These are phyloP conservation scores for Tenebrosternarchus preto DNA, from an alignment of 2,113 vertebrate genomes.

Conservation along the genomic window DNA sequence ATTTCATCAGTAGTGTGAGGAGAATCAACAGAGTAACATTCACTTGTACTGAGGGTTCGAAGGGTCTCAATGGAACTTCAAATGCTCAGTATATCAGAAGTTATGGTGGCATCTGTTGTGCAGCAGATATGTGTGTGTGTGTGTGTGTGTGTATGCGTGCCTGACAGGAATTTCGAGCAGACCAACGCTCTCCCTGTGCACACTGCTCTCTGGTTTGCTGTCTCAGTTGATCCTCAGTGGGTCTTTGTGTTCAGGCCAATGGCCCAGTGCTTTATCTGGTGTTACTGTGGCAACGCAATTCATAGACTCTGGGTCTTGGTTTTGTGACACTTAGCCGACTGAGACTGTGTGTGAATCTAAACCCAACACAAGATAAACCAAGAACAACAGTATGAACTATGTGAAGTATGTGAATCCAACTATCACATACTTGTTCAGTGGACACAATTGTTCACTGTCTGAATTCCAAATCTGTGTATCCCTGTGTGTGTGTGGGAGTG, in stretches of 20 bases:
- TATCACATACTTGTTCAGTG: too few species aligned
- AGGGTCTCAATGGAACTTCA: not conserved
- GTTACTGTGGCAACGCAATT: conserved; percentile 6
- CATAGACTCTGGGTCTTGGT: not conserved
- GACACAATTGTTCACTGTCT: too few species aligned
- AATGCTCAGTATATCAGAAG: not conserved
- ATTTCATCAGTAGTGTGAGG: conserved; percentile 21
- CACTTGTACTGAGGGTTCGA: not conserved
- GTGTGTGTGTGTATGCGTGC: not conserved
- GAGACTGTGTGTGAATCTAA: not conserved
- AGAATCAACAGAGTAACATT: conserved; percentile 3
- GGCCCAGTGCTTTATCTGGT: conserved; percentile 24
- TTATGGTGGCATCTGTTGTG: not conserved
- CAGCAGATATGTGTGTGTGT: not conserved
- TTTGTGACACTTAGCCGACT: not conserved
- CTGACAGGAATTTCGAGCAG: not conserved
- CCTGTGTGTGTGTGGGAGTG: conserved; percentile 24
- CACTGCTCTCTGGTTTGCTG: too few species aligned
- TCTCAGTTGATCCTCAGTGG: not conserved
- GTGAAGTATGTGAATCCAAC: too few species aligned
- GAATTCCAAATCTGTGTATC: too few species aligned
- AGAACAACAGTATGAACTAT: too few species aligned
- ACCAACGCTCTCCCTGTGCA: not conserved
- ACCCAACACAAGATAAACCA: not conserved
- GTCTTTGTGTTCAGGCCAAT: conserved; percentile 29